phyloP scores from a whole-genome alignment of 2,888 invertebrate genomes.

The Cephus runcator region DNA sequence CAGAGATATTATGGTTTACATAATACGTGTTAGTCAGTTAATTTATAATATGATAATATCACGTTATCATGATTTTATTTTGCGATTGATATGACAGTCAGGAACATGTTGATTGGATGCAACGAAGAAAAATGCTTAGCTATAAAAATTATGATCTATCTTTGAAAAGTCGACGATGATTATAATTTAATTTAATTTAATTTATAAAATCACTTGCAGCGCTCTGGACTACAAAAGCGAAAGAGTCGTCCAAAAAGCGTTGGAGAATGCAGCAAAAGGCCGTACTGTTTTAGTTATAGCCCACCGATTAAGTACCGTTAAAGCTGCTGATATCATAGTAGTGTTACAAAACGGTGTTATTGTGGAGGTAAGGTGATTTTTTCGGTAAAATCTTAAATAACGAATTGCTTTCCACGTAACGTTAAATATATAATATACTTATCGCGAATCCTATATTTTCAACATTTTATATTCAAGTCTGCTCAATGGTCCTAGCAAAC shows the following conservation, averaged over 20 bases:
- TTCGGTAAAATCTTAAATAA: neutral
- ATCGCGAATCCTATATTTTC: neutral
- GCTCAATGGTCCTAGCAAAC: too few species aligned
- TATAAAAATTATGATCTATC: too few species aligned
- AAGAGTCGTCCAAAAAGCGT: conserved; percentile 86
- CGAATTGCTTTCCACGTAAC: neutral
- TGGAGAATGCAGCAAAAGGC: conserved; percentile 85
- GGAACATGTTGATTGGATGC: too few species aligned
- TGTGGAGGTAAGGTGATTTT: conserved; percentile 75
- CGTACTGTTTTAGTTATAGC: conserved; percentile 96
- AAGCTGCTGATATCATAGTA: conserved; percentile 91
- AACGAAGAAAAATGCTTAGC: too few species aligned
- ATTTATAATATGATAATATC: too few species aligned
- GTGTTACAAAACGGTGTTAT: conserved; percentile 87
- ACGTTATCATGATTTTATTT: too few species aligned
- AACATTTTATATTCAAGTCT: too few species aligned
- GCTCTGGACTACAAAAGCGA: conserved; percentile 94
- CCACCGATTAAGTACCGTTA: conserved; percentile 91
- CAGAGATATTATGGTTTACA: too few species aligned
- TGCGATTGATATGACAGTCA: too few species aligned
- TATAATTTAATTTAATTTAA: neutral
- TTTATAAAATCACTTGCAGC: conserved; percentile 67
- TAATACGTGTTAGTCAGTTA: too few species aligned
- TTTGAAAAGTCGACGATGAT: too few species aligned
- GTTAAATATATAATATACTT: neutral